Conservation (phyloP, 2,113 vertebrate species). For the Urocitellus parryii region DNA sequence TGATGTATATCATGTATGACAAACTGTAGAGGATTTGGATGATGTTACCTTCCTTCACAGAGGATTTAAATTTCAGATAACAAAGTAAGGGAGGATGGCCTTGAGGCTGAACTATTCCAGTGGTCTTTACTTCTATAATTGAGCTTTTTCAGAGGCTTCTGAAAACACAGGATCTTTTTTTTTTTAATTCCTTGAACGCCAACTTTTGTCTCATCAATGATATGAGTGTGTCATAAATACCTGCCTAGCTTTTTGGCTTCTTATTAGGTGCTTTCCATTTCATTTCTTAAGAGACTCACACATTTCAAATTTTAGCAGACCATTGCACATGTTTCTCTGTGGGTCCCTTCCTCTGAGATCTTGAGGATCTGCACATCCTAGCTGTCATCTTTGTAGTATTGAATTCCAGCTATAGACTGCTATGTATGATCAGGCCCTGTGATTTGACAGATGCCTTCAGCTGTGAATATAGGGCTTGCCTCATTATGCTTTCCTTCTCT, state of each 20-base stretch:
- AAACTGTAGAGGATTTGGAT: too few species aligned
- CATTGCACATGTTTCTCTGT: not conserved
- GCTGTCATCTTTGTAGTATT: not conserved
- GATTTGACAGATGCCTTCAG: not conserved
- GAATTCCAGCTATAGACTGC: not conserved
- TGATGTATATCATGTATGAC: too few species aligned
- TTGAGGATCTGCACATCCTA: not conserved
- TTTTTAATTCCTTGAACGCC: too few species aligned
- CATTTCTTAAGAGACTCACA: not conserved
- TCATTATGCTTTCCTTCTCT: not conserved
- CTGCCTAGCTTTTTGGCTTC: not conserved
- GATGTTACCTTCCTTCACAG: too few species aligned
- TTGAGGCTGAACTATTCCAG: too few species aligned
- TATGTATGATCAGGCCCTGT: not conserved
- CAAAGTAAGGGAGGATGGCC: too few species aligned
- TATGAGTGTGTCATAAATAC: not conserved
- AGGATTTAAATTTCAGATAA: too few species aligned
- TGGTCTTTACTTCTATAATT: too few species aligned
- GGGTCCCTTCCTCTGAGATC: not conserved
- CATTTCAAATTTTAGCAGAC: not conserved
- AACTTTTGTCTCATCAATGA: not conserved
- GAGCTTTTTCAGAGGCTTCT: too few species aligned
- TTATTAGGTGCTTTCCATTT: not conserved
- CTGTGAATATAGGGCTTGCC: not conserved
- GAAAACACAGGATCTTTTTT: too few species aligned